Conservation (phyloP, 92 coral and sea anemone genomes). For the Epizoanthus fatuus region DNA sequence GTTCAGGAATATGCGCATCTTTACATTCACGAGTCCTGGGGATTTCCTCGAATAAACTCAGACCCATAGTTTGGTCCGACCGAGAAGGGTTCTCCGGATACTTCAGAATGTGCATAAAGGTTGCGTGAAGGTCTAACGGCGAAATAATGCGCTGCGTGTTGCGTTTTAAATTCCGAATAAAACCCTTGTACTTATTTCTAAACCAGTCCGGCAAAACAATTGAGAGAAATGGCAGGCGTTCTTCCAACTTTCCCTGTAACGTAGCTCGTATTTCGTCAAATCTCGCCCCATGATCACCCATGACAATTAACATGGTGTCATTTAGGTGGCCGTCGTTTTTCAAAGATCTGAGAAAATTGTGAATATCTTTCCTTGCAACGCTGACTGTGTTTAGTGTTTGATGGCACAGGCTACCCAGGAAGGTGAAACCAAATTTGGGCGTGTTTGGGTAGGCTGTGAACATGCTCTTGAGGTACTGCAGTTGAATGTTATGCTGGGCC, state of each 20-base stretch:
- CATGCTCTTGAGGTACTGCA: constrained; percentile 74
- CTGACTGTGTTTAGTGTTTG: constrained; percentile 62
- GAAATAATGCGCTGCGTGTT: constrained; percentile 69
- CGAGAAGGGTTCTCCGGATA: constrained; percentile 61
- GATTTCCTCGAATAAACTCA: constrained; percentile 53
- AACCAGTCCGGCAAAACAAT: constrained; percentile 75
- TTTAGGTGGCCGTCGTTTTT: constrained; percentile 61
- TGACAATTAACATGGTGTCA: constrained; percentile 65
- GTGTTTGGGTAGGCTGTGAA: constrained; percentile 63
- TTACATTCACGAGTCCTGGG: constrained; percentile 57
- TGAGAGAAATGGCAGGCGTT: constrained; percentile 66
- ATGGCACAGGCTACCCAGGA: constrained; percentile 69
- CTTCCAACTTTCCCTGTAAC: constrained; percentile 73
- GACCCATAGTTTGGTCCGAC: constrained; percentile 62
- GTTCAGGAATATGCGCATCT: constrained; percentile 70
- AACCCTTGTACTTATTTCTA: constrained; percentile 34
- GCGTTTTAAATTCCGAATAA: constrained; percentile 32
- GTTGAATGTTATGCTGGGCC: constrained; percentile 68
- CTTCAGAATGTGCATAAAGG: constrained; percentile 67
- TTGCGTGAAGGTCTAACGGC: constrained; percentile 73
- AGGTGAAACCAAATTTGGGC: constrained; percentile 71
- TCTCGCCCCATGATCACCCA: constrained; percentile 78
- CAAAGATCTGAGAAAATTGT: constrained; percentile 35
- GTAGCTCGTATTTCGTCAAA: constrained; percentile 56
- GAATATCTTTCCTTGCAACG: constrained; percentile 49